A percentile compares a stretch with the other conserved stretches of the same genome.
Evolutionary conservation across 2,888 invertebrate genomes (phyloP).

Genomic region (Terebella lapidaria): DNA sequence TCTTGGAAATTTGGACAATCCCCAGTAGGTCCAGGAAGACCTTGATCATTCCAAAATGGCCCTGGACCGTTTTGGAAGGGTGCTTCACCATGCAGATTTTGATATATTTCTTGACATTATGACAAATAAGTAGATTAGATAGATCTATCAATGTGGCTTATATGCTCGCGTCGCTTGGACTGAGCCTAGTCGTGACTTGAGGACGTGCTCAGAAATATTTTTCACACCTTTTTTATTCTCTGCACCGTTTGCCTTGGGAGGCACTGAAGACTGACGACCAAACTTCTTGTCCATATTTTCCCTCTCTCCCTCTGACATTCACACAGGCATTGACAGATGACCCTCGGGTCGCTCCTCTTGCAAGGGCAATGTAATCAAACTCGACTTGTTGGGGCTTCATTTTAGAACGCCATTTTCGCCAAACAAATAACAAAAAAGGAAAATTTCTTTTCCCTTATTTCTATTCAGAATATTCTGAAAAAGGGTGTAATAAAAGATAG

Average conservation of each 20-base stretch:
- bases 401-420: constrained; percentile 1
- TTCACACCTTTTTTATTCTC: background rate
- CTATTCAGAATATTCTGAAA: no score
- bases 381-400: background rate
- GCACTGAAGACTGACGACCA: background rate
- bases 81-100: no score
- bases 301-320: background rate
- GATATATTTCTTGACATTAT: no score
- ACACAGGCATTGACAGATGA: background rate
- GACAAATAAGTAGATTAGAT: no score
- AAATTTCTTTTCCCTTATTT: background rate
- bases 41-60: no score
- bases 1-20: no score
- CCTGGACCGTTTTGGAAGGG: no score
- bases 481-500: no score
- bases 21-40: no score
- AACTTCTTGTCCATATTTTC: constrained; percentile 1
- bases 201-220: background rate
- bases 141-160: no score
- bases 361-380: background rate
- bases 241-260: background rate
- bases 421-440: background rate
- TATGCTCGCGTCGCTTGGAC: no score
- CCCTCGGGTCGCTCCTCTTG: background rate
- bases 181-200: no score